Conservation (phyloP, 2,797 vertebrate species). For the Enteromius trimaculatus region DNA sequence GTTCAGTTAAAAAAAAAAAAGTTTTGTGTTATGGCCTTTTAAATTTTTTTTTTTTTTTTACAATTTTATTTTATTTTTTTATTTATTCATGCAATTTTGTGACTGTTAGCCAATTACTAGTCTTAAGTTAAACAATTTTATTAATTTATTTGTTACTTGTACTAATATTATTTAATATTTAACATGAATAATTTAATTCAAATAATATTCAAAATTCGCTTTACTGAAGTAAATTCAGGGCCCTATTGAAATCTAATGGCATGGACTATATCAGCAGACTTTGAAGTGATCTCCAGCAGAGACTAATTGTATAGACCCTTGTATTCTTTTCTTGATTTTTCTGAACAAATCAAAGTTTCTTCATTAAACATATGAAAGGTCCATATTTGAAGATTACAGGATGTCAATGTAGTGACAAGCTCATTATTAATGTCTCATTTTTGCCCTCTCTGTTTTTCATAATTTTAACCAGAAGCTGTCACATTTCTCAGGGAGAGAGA, state of each 20-base stretch:
- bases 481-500: neutral
- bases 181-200: neutral
- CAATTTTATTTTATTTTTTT: neutral
- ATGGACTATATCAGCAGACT: neutral
- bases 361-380: neutral
- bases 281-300: neutral
- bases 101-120: neutral
- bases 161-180: neutral
- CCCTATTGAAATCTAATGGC: neutral
- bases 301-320: neutral
- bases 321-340: neutral
- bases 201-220: neutral
- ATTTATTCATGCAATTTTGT: neutral
- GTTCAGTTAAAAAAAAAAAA: neutral
- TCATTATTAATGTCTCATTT: neutral
- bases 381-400: neutral
- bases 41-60: too few species aligned
- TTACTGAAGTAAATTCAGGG: neutral
- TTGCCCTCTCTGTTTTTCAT: neutral
- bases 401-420: neutral
- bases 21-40: too few species aligned
- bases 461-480: neutral
- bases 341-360: conserved; percentile 15
- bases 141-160: neutral
- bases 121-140: neutral